Evolutionary conservation across 2,113 vertebrate species (phyloP).

Genomic region (Marcusenius ussheri): DNA sequence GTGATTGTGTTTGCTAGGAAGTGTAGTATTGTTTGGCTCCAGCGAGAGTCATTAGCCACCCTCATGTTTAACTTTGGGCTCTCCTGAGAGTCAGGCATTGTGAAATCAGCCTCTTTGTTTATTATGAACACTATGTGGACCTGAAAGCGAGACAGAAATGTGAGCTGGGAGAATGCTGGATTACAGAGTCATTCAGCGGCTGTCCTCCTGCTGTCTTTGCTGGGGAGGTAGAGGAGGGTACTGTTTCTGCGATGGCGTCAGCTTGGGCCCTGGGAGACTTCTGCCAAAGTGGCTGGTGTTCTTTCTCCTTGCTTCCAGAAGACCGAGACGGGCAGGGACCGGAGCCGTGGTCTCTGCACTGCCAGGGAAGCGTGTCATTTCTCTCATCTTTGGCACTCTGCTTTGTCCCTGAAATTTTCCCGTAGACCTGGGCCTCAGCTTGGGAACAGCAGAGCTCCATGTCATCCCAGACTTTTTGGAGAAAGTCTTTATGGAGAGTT

Average conservation of each 20-base stretch:
- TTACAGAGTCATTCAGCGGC: neutral
- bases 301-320: neutral
- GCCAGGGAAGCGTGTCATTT: neutral
- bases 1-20: neutral
- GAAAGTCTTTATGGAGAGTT: neutral
- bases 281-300: neutral
- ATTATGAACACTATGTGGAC: neutral
- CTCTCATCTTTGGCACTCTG: neutral
- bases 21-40: neutral
- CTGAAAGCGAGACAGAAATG: neutral
- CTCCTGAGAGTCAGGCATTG: neutral
- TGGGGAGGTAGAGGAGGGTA: neutral
- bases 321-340: neutral
- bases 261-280: neutral
- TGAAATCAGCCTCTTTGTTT: neutral
- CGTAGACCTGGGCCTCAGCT: neutral
- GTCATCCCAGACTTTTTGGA: neutral
- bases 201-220: neutral
- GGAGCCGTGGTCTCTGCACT: neutral
- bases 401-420: neutral
- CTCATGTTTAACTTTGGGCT: slow-evolving; percentile 5
- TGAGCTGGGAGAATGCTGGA: neutral
- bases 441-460: neutral
- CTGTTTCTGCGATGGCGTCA: neutral
- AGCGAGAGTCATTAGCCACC: neutral